These are phyloP conservation scores for Corythaixoides concolor DNA, from an alignment of 2,113 vertebrate genomes.

Conservation along the genomic window DNA sequence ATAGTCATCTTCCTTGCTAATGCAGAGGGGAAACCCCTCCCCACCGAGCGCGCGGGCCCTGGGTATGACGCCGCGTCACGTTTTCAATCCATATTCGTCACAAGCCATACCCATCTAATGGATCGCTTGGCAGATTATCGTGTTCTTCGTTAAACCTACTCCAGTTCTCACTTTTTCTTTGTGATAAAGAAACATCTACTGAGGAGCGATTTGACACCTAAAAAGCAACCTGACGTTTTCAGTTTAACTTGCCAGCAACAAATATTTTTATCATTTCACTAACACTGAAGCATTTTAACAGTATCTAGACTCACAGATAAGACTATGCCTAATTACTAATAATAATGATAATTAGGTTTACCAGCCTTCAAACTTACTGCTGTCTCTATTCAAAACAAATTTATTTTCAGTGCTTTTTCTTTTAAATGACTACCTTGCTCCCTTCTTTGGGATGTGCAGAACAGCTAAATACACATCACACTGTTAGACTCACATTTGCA, in stretches of 20 bases:
- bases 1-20: neutral
- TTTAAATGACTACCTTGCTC: neutral
- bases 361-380: neutral
- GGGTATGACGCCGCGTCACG: neutral
- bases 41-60: neutral
- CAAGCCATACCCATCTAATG: rapidly evolving
- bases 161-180: neutral
- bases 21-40: neutral
- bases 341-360: neutral
- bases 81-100: neutral
- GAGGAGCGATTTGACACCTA: neutral
- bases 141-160: neutral
- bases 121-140: neutral
- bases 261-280: neutral
- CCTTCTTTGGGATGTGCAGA: neutral
- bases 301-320: neutral
- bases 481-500: neutral
- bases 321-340: neutral
- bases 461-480: neutral
- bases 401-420: neutral
- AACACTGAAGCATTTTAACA: neutral
- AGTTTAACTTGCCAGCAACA: neutral
- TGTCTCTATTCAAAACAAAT: neutral
- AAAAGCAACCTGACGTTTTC: neutral
- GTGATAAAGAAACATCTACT: neutral